Conservation (phyloP, 2,113 vertebrate genomes). For the Scytalopus superciliaris region DNA sequence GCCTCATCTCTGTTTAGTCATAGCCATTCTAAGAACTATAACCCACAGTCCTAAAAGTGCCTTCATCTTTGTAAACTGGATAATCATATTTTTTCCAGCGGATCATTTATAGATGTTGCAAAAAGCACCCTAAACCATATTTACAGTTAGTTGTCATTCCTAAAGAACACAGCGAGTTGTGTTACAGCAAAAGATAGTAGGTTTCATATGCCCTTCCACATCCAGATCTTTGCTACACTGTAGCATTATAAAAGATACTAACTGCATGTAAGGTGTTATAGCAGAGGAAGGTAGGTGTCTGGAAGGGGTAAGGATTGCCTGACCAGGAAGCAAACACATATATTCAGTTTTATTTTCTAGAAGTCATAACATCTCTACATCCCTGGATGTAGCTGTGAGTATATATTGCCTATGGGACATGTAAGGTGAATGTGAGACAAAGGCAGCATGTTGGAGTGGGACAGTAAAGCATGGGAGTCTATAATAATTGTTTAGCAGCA, state of each 20-base stretch:
- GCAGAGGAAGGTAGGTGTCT: not conserved
- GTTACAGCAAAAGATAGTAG: not conserved
- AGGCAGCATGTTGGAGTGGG: not conserved
- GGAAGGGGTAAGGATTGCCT: not conserved
- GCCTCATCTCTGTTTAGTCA: not conserved
- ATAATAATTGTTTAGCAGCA: not conserved
- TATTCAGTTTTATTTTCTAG: not conserved
- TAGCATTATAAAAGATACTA: not conserved
- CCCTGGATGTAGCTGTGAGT: not conserved
- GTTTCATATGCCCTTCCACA: not conserved
- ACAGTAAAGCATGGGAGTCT: not conserved
- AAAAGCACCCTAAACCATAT: not conserved
- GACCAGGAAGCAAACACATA: not conserved
- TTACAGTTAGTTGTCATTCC: not conserved
- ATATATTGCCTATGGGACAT: no score
- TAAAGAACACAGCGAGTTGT: not conserved
- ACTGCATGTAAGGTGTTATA: not conserved
- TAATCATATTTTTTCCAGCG: not conserved
- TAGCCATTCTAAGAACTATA: not conserved
- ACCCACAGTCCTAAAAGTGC: not conserved
- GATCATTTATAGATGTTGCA: not conserved
- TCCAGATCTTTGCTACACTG: not conserved
- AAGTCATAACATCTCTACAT: not conserved
- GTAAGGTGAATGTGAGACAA: not conserved
- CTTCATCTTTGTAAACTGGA: not conserved